phyloP scores from a whole-genome alignment of 2,888 invertebrate genomes.

The Calliopum simillimum region DNA sequence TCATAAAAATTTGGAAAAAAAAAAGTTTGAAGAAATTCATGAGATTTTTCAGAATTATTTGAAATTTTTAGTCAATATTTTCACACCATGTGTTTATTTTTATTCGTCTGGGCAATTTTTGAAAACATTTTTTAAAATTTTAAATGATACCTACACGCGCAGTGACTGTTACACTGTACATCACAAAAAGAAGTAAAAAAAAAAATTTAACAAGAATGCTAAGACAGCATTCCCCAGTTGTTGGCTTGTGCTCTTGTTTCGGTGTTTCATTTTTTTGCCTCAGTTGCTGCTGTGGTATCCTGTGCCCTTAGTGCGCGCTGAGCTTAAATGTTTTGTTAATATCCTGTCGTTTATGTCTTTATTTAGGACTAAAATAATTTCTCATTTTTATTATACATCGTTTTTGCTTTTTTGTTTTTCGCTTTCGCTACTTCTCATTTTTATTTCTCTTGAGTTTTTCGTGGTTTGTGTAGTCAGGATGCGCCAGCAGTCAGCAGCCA shows the following conservation, averaged over 20 bases:
- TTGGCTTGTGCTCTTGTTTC: slow-evolving; percentile 13
- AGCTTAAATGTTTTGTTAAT: slow-evolving; percentile 32
- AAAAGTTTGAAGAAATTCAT: too few relatives aligned
- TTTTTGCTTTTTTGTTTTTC: slow-evolving; percentile 14
- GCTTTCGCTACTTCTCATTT: not conserved
- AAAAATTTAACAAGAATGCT: slow-evolving; percentile 12
- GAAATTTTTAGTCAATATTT: too few relatives aligned
- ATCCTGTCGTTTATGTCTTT: slow-evolving; percentile 38
- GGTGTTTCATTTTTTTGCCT: too few relatives aligned
- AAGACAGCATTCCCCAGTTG: slow-evolving; percentile 1
- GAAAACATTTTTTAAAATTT: too few relatives aligned
- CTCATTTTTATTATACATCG: slow-evolving; percentile 17
- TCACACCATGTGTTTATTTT: too few relatives aligned
- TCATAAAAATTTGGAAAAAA: too few relatives aligned
- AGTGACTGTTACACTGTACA: not conserved
- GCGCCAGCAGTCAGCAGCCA: slow-evolving; percentile 14
- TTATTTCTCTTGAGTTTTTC: slow-evolving; percentile 11
- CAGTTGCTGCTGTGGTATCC: not conserved
- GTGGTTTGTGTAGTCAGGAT: not conserved
- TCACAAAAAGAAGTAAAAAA: slow-evolving; percentile 3
- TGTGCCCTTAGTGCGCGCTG: slow-evolving; percentile 1
- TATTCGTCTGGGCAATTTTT: too few relatives aligned
- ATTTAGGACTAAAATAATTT: slow-evolving; percentile 30
- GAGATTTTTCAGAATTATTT: too few relatives aligned
- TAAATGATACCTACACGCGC: too few relatives aligned